Evolutionary conservation across 1,140 invertebrate genomes (phyloP).

Genomic region (Camponotus pennsylvanicus): DNA sequence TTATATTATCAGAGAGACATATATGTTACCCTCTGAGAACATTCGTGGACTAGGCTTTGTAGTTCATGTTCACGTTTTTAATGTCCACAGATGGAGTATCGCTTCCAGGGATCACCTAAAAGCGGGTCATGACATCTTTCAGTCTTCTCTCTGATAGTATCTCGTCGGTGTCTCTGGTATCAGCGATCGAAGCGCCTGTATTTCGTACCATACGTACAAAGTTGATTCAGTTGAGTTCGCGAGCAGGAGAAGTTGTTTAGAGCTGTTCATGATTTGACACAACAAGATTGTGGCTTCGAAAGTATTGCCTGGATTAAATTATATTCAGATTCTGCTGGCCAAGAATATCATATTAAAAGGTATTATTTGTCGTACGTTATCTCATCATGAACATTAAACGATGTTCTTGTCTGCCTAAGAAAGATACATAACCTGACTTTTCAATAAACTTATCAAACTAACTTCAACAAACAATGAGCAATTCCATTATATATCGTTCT

Average conservation of each 20-base stretch:
- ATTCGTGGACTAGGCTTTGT: too few species aligned
- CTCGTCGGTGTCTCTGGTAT: background rate
- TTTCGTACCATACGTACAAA: background rate
- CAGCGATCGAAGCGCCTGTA: slow-evolving; percentile 15
- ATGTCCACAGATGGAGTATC: too few species aligned
- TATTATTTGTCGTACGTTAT: slow-evolving; percentile 28
- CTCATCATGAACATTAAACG: background rate
- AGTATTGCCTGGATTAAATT: slow-evolving; percentile 47
- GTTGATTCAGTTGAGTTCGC: background rate
- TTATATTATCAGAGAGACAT: too few species aligned
- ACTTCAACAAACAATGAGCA: background rate
- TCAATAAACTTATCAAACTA: background rate
- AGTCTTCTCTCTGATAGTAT: too few species aligned
- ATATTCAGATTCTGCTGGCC: slow-evolving; percentile 29
- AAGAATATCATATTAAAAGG: slow-evolving; percentile 57
- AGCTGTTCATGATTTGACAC: slow-evolving; percentile 68
- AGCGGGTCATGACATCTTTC: too few species aligned
- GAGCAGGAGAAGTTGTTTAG: slow-evolving; percentile 58
- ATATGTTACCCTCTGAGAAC: too few species aligned
- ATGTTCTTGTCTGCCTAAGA: background rate
- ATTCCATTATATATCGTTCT: background rate
- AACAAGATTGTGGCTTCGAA: slow-evolving; percentile 51
- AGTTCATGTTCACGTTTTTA: too few species aligned
- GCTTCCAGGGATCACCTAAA: too few species aligned
- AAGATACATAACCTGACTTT: slow-evolving; percentile 23